Evolutionary conservation across 1,140 invertebrate species (phyloP), one percentile per base, ranked within the genome.

Genomic region (Rhyacophila brunnea): DNA sequence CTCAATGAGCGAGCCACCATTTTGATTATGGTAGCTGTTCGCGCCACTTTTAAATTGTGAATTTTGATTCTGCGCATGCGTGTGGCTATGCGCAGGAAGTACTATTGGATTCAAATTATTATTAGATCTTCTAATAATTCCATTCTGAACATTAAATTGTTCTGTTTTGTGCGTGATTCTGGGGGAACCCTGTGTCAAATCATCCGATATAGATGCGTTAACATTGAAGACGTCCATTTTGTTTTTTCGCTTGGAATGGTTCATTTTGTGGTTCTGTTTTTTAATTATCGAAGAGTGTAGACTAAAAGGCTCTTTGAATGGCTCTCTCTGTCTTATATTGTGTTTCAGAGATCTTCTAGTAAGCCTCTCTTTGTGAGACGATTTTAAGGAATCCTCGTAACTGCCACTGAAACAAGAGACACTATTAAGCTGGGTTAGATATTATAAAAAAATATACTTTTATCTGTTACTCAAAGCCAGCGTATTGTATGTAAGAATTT

Each of bases 371-470:
- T 54, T 50, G 56, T 65, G 55, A 6, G 63, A 65, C 0, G 80
- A 82, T 63, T 86, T 85, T 34, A 86, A 67, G 0, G 84, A 86
- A 53, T 86, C 85, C 73, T 86, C 84, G 62, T 85, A 86, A 65
- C 80, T 85, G 66, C 78, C 82, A 59, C 79, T 85, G 70, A 45
- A 74, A 74, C 32, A 15, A 65, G 40, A 28, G 23, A 28, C 4
- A 28, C 23, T 28, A 28, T 28, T 28, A 28, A 28, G 9, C 23
- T 9, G 23, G 23, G 3, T 28, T 28, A 28, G 23, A 28, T 28
- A 9, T 28, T 5, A 28, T 28, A 28, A n/a, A n/a, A n/a, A n/a
- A n/a, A n/a, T n/a, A n/a, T n/a, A n/a, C n/a, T n/a, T n/a, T n/a
- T n/a, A n/a, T n/a, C n/a, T n/a, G n/a, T n/a, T n/a, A n/a, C n/a